Evolutionary conservation across 53 echinoderm and acorn worm species (phyloP), one percentile per base, ranked within the genome.

Genomic region (Temnopleurus reevesii): DNA sequence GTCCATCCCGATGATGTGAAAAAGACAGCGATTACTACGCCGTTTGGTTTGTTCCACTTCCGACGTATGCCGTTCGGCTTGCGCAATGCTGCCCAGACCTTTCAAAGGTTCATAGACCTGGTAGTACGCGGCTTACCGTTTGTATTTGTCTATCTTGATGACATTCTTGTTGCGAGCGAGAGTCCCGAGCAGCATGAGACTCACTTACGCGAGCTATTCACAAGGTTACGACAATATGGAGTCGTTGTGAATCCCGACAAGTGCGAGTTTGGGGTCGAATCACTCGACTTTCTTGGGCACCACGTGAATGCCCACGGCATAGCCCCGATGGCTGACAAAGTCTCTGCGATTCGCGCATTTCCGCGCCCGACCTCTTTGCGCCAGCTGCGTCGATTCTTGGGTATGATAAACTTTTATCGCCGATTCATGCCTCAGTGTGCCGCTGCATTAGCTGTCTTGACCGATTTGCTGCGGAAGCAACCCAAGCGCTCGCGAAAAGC

Each of bases 21-120:
- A n/a, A n/a, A n/a, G n/a, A n/a, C n/a, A n/a, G n/a, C n/a, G n/a
- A n/a, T n/a, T n/a, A n/a, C n/a, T n/a, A 83, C 76, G 47, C 90
- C 90, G 7, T 93, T 91, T 46, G 87, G 90, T 28, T 45, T 91
- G 12, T 94, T 54, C 34, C 90, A 94, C 43, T 94, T 91, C 84
- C 25, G 53, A 5, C 84, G 86, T 1, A 94, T 94, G 94, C 91
- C 94, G 19, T 94, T 94, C 47, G 93, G 91, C 24, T 43, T 91
- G 44, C 59, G 91, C 19, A 93, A 91, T 47, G 81, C 92, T 0
- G 92, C 92, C n/a, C 92, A 92, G 44, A 80, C 89, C 5, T 92
- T 92, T 45, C 81, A 92, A 17, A 49, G 92, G 1, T 92, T 92
- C 76, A 89, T 89, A 6, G 92, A 89, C 43, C 81, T 83, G 33